Percentiles rank a stretch among this genome's conserved stretches.
Conservation (phyloP, 2,888 invertebrate species). For the Philonicus albiceps region DNA sequence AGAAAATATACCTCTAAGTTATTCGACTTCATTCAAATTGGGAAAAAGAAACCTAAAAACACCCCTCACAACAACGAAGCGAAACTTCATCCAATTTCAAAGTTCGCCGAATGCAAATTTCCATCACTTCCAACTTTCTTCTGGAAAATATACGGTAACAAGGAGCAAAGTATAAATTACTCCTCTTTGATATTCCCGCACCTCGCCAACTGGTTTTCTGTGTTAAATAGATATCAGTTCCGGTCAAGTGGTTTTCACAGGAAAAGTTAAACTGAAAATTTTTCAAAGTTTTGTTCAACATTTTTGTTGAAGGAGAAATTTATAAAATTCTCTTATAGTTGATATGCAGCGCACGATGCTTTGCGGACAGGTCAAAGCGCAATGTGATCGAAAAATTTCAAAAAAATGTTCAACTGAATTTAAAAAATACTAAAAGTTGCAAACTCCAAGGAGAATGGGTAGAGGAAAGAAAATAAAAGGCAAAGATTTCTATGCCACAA, state of each 20-base stretch:
- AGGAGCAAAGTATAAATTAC: not conserved
- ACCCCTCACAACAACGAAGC: not conserved
- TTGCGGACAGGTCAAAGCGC: not conserved
- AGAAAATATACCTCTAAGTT: not conserved
- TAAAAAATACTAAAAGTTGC: not conserved
- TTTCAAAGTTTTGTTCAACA: not conserved
- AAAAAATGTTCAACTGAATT: not conserved
- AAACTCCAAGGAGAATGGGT: not conserved
- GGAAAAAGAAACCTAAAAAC: not conserved
- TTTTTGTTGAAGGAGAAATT: not conserved
- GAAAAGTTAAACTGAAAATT: not conserved
- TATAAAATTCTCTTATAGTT: not conserved
- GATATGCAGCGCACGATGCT: not conserved
- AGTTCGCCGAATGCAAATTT: not conserved
- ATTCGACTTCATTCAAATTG: not conserved
- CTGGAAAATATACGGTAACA: not conserved
- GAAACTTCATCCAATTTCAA: not conserved
- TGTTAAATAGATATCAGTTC: not conserved
- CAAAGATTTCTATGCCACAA: not conserved
- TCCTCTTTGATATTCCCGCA: not conserved
- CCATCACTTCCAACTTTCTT: not conserved
- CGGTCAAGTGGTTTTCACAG: not conserved
- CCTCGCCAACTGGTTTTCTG: not conserved
- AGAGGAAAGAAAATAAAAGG: not conserved
- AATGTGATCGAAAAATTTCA: not conserved